Evolutionary conservation across 2,797 vertebrate genomes (phyloP), one percentile per base, ranked within the genome.

Genomic region (Mormyrus proboscirostris): DNA sequence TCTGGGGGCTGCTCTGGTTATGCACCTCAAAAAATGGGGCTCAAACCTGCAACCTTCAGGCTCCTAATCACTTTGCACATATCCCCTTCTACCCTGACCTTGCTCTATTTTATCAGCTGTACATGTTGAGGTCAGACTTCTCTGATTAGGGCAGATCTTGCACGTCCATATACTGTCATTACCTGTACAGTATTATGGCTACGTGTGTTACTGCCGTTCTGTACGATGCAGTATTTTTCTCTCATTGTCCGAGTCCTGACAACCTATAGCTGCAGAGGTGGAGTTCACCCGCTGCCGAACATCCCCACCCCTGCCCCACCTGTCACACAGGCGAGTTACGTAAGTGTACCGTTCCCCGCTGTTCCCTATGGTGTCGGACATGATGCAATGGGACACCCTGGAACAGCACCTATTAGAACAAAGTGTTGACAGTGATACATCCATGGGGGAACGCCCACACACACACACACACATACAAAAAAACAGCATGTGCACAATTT

Each of bases 241-340:
- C 8, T 25, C 12, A 51, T 51, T 85, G 53, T 89, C 25, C 89
- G 87, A 76, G 62, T 91, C 85, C 85, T 91, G 90, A 88, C 90
- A 90, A 87, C 87, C 87, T 25, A 69, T 82, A 89, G 49, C 62
- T 82, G 92, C 89, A 90, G 87, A 62, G 89, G 93, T 90, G 91
- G 86, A 92, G 91, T 92, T 89, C 89, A 41, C 91, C 92, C 92
- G 86, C 90, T 92, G 82, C 88, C 53, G 89, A 88, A 86, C 49
- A 90, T 91, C 83, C 50, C 82, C 87, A 85, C 53, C 90, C 88
- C 38, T 89, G 33, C 84, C 53, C 89, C 89, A 89, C 91, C 90
- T 90, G 76, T 89, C 88, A 55, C 50, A 79, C 89, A 89, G 38
- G 76, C 87, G 90, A 49, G 82, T 93, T 93, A 90, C 89, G 91